These are phyloP conservation scores for Meloe dianella DNA, from an alignment of 2,888 invertebrate species.

Conservation along the genomic window DNA sequence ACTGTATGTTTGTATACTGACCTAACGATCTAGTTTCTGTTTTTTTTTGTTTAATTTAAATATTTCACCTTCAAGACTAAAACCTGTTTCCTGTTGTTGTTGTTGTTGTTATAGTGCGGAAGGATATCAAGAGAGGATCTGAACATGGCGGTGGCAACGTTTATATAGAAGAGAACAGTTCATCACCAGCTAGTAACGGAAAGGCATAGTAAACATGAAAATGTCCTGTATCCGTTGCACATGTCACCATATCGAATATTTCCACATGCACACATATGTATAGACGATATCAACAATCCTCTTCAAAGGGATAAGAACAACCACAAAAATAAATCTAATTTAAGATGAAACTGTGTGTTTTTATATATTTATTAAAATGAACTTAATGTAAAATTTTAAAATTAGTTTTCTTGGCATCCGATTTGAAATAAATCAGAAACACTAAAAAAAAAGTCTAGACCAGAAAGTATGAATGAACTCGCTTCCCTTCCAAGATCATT, in stretches of 20 bases:
- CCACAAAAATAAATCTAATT: not conserved
- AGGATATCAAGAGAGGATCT: conserved; percentile 54
- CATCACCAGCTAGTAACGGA: conserved; percentile 39
- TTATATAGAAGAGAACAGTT: conserved; percentile 57
- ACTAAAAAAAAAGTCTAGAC: conserved; percentile 30
- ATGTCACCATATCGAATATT: conserved; percentile 20
- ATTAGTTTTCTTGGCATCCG: conserved; percentile 43
- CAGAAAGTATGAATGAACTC: conserved; percentile 45
- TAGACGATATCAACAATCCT: not conserved
- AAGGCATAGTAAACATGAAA: conserved; percentile 44
- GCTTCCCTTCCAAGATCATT: conserved; percentile 8
- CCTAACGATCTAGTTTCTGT: not conserved
- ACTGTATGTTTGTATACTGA: not conserved
- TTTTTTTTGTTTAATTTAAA: too few relatives aligned
- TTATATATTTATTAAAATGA: too few relatives aligned
- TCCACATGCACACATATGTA: not conserved
- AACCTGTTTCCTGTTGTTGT: conserved; percentile 36
- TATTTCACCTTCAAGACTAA: not conserved
- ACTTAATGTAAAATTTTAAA: conserved; percentile 25
- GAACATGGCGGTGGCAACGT: conserved; percentile 57
- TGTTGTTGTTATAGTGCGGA: conserved; percentile 55
- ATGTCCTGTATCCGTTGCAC: conserved; percentile 32
- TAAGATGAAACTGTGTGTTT: too few relatives aligned
- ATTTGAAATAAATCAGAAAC: conserved; percentile 39
- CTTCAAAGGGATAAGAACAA: too few relatives aligned